phyloP scores from a whole-genome alignment of 1,140 invertebrate genomes.

The Chrysopa pallens region DNA sequence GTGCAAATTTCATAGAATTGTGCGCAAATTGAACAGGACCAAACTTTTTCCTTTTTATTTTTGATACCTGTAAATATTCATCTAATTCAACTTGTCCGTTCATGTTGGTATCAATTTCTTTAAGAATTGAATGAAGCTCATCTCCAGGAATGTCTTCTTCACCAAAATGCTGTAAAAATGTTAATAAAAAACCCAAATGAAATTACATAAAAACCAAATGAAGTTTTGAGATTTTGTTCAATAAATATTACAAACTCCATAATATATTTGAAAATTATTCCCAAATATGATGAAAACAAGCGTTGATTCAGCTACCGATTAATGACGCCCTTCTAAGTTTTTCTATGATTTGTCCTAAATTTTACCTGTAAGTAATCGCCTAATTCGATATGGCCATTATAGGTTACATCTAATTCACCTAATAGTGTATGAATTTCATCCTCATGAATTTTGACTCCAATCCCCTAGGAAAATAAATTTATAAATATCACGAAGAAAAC shows the following conservation, averaged over 20 bases:
- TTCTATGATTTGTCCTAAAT: not conserved
- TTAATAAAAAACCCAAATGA: too few relatives aligned
- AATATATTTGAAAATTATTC: too few relatives aligned
- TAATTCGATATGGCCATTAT: conserved; percentile 51
- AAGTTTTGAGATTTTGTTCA: too few relatives aligned
- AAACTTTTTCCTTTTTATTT: not conserved
- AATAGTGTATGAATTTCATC: conserved; percentile 39
- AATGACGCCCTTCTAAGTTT: conserved; percentile 5
- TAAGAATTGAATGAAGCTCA: conserved; percentile 91
- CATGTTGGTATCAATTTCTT: conserved; percentile 97
- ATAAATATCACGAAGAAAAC: too few relatives aligned
- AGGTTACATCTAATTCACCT: conserved; percentile 41
- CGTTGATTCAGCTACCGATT: conserved; percentile 8
- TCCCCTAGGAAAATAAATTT: conserved; percentile 22
- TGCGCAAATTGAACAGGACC: too few relatives aligned
- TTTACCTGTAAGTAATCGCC: conserved; percentile 57
- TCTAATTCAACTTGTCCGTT: conserved; percentile 98
- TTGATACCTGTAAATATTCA: conserved; percentile 89
- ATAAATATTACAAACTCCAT: too few relatives aligned
- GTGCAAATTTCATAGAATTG: too few relatives aligned
- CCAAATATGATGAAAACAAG: conserved; percentile 13
- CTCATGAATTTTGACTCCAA: conserved; percentile 35
- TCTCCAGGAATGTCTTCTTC: conserved; percentile 82
- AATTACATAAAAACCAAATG: too few relatives aligned
- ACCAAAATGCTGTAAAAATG: conserved; percentile 56